Evolutionary conservation across 2,113 vertebrate genomes (phyloP), one percentile per base, ranked within the genome.

Genomic region (Vanacampus margaritifer): DNA sequence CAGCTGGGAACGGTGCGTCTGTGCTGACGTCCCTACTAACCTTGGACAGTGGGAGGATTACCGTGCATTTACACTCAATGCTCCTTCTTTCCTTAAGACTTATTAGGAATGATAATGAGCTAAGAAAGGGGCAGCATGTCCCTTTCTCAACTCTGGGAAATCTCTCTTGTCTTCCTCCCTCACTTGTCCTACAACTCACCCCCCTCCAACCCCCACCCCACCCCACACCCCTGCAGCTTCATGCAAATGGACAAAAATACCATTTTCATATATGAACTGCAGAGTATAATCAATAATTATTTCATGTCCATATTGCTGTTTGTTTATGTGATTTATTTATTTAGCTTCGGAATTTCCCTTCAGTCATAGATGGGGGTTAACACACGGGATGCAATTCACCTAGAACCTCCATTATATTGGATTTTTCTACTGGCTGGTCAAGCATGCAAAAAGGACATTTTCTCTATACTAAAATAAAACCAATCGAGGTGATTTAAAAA

Each of bases 81-180:
- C 94, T 94, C 92, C 92, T 93, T 95, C 95, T 95, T 98, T 98
- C 95, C 94, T 95, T 98, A 98, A 98, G 95, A 96, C 96, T 98
- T 98, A 99, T 99, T 99, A 98, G 95, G 97, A 97, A 98, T 98
- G 97, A 97, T 98, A 98, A 99, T 98, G 95, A 98, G 97, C 94
- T 98, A 92, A 85, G 91, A 94, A 88, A 96, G 95, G 93, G 93
- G 91, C 93, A 91, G 93, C 90, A 89, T 91, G 92, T 95, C 88
- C 92, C 92, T 92, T 93, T 92, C 91, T 91, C 88, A 91, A 85
- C 86, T 92, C 90, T 88, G 85, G 76, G 80, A 89, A 76, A 78
- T 72, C 79, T 78, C 63, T 78, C 63, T 76, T 35, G 41, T 73
- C 68, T 71, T 67, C 54, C 65, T 68, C 73, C 68, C 24, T 57